These are phyloP conservation scores for Cirrhinus molitorella DNA, from an alignment of 2,797 vertebrate genomes.

Conservation along the genomic window DNA sequence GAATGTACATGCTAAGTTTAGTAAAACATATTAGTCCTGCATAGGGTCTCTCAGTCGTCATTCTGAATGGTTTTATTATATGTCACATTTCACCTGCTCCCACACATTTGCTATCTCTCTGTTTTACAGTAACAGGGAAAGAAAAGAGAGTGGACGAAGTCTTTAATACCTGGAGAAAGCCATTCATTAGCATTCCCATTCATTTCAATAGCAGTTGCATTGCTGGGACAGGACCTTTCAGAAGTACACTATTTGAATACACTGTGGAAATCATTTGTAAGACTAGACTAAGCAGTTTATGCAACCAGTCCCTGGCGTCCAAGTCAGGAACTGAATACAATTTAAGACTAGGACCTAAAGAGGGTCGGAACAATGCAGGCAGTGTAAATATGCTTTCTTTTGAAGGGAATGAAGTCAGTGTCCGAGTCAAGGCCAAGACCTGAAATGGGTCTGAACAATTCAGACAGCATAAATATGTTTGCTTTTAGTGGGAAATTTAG, in stretches of 20 bases:
- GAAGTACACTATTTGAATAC: neutral
- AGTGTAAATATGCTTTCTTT: too few relatives aligned
- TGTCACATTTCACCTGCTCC: slow-evolving; percentile 61
- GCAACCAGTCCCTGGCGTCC: too few relatives aligned
- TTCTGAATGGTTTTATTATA: slow-evolving; percentile 42
- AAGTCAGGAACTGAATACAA: too few relatives aligned
- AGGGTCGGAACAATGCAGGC: too few relatives aligned
- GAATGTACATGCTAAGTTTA: slow-evolving; percentile 48
- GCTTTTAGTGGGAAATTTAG: too few relatives aligned
- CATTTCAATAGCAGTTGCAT: neutral
- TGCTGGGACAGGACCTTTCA: neutral
- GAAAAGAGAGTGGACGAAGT: neutral
- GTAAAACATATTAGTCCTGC: slow-evolving; percentile 55
- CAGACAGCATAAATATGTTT: too few relatives aligned
- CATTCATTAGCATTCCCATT: neutral
- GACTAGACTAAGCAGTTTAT: too few relatives aligned
- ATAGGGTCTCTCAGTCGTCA: slow-evolving; percentile 63
- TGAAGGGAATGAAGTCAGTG: too few relatives aligned
- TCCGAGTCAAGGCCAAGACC: neutral
- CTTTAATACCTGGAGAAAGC: neutral
- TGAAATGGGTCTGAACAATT: too few relatives aligned
- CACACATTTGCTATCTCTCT: slow-evolving; percentile 47
- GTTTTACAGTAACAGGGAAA: slow-evolving; percentile 34
- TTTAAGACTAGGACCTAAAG: too few relatives aligned
- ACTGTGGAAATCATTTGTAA: neutral